Percentiles rank a stretch among this genome's conserved stretches.
phyloP scores from a whole-genome alignment of 2,888 invertebrate species.

The Thecophora atra region DNA sequence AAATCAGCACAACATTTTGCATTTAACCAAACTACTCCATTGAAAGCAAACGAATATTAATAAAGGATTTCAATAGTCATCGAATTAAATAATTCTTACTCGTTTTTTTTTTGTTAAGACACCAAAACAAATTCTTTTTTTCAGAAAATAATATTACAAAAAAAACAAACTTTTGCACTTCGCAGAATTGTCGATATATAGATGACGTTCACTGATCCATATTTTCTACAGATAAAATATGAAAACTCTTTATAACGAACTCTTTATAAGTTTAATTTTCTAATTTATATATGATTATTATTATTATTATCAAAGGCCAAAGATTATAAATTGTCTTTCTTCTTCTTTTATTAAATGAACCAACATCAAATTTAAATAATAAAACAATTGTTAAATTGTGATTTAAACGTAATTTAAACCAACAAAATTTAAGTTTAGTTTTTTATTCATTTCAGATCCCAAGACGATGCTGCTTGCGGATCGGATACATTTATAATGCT shows the following conservation, averaged over 20 bases:
- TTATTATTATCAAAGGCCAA: slow-evolving; percentile 47
- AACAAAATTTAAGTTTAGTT: slow-evolving; percentile 31
- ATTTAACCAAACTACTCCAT: slow-evolving; percentile 53
- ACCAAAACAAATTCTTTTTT: slow-evolving; percentile 64
- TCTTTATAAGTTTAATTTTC: too few species aligned
- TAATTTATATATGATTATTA: too few species aligned
- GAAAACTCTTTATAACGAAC: too few species aligned
- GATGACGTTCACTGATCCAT: slow-evolving; percentile 24
- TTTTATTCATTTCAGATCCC: slow-evolving; percentile 28
- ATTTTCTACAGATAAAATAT: slow-evolving; percentile 50
- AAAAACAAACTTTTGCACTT: slow-evolving; percentile 52
- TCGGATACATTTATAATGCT: slow-evolving; percentile 38
- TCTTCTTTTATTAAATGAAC: slow-evolving; percentile 44
- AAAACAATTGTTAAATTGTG: slow-evolving; percentile 52
- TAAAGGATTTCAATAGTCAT: neutral
- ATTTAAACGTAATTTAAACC: slow-evolving; percentile 45
- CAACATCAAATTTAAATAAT: slow-evolving; percentile 57
- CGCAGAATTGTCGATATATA: too few species aligned
- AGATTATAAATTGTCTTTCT: slow-evolving; percentile 51
- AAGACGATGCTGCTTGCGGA: slow-evolving; percentile 39
- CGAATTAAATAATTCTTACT: neutral
- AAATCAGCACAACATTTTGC: slow-evolving; percentile 42
- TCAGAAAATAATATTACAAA: slow-evolving; percentile 59
- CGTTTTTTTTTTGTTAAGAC: slow-evolving; percentile 48
- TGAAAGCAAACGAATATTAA: neutral